Evolutionary conservation across 2,797 vertebrate genomes (phyloP).

Genomic region (Halcyon smyrnensis): DNA sequence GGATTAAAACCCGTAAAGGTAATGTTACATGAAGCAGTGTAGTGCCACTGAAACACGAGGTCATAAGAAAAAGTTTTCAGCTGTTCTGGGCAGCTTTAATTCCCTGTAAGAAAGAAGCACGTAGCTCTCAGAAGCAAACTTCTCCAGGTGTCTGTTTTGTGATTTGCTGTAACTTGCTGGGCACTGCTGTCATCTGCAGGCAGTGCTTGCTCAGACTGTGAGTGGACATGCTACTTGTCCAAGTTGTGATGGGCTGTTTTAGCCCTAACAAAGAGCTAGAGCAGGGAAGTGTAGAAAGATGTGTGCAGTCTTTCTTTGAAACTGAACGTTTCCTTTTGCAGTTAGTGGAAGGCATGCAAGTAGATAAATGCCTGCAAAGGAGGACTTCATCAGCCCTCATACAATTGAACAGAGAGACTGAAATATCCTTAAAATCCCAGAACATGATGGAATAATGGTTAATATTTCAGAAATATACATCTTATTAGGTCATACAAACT

Average conservation of each 20-base stretch:
- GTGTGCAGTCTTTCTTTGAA: not conserved
- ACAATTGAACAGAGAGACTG: not conserved
- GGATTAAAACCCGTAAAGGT: not conserved
- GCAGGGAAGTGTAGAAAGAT: not conserved
- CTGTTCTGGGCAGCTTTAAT: not conserved
- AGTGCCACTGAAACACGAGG: not conserved
- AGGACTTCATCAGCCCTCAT: not conserved
- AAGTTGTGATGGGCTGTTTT: not conserved
- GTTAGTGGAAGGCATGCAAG: not conserved
- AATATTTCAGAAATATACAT: not conserved
- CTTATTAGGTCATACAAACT: not conserved
- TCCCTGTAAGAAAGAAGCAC: not conserved
- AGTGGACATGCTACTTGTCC: not conserved
- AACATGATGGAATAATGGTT: not conserved
- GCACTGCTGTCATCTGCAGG: slow-evolving; percentile 24
- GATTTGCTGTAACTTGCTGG: not conserved
- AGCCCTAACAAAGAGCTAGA: not conserved
- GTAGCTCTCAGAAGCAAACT: not conserved
- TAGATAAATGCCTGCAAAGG: not conserved
- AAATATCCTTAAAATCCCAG: not conserved
- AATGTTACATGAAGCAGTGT: not conserved
- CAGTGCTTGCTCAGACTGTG: not conserved
- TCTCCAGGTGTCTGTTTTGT: not conserved
- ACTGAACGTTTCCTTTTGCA: not conserved
- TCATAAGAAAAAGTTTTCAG: not conserved